Conservation (phyloP, 1,140 invertebrate genomes). For the Zelostemma sp. region DNA sequence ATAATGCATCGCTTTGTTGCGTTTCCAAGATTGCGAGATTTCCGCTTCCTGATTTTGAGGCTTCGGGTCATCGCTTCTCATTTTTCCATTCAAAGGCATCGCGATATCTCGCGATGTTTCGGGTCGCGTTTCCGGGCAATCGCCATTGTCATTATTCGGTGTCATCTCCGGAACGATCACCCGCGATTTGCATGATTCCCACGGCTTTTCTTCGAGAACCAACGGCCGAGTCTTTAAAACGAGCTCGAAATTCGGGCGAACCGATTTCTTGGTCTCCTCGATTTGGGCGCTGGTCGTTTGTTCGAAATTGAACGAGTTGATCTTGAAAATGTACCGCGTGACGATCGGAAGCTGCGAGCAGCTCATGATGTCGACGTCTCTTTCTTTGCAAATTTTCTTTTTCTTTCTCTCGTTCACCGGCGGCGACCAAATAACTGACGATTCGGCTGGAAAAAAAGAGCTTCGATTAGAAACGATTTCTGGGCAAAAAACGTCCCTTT, state of each 20-base stretch:
- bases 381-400: constrained; percentile 44
- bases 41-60: constrained; percentile 26
- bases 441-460: constrained; percentile 1
- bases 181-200: constrained; percentile 25
- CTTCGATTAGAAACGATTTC: not conserved
- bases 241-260: not conserved
- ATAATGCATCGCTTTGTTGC: constrained; percentile 56
- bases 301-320: constrained; percentile 41
- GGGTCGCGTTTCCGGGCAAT: too few species aligned
- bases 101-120: too few species aligned
- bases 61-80: too few species aligned
- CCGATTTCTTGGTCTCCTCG: constrained; percentile 7
- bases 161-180: constrained; percentile 27
- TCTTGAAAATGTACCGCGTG: constrained; percentile 63
- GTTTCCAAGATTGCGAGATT: constrained; percentile 54
- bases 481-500: too few species aligned
- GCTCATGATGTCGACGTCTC: constrained; percentile 47
- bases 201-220: constrained; percentile 29
- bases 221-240: constrained; percentile 21
- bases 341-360: constrained; percentile 61
- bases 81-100: too few species aligned
- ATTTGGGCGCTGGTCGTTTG: constrained; percentile 14
- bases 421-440: not conserved
- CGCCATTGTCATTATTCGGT: too few species aligned
- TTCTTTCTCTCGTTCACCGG: constrained; percentile 32